Conservation (phyloP, 1,140 invertebrate genomes). For the Proctacanthus coquilletti region DNA sequence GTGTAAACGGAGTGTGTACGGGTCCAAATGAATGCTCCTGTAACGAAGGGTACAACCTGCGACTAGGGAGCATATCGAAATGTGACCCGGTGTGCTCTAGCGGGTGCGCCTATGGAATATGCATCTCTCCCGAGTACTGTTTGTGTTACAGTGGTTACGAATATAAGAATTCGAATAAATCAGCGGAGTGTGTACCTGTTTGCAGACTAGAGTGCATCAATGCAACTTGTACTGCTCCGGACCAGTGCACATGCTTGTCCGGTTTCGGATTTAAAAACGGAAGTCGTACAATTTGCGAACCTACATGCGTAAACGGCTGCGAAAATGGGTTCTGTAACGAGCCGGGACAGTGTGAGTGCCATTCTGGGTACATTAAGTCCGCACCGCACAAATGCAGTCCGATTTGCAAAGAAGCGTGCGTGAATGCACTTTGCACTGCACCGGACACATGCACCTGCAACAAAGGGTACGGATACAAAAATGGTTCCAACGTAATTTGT, state of each 20-base stretch:
- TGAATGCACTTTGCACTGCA: conserved; percentile 38
- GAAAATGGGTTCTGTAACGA: conserved; percentile 21
- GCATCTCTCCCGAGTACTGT: conserved; percentile 29
- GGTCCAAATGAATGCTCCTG: conserved; percentile 38
- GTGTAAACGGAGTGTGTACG: conserved; percentile 42
- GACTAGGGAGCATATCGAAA: conserved; percentile 8
- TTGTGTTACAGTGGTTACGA: conserved; percentile 22
- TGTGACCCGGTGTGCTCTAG: conserved; percentile 20
- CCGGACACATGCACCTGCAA: conserved; percentile 42
- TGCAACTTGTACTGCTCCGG: conserved; percentile 30
- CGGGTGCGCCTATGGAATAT: conserved; percentile 22
- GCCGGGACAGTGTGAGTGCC: conserved; percentile 20
- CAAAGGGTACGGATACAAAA: conserved; percentile 34
- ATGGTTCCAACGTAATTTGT: conserved; percentile 19
- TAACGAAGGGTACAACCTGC: conserved; percentile 16
- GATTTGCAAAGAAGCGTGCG: conserved; percentile 33
- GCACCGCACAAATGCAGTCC: conserved; percentile 33
- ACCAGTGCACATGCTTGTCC: conserved; percentile 29
- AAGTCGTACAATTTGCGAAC: conserved; percentile 15
- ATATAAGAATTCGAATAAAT: conserved; percentile 7
- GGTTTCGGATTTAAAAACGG: conserved; percentile 15
- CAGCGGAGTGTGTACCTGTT: conserved; percentile 22
- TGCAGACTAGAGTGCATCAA: conserved; percentile 23
- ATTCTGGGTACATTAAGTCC: conserved; percentile 15
- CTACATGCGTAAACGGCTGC: conserved; percentile 20